Evolutionary conservation across 2,888 invertebrate genomes (phyloP).

Genomic region (Troides oblongomaculatus): DNA sequence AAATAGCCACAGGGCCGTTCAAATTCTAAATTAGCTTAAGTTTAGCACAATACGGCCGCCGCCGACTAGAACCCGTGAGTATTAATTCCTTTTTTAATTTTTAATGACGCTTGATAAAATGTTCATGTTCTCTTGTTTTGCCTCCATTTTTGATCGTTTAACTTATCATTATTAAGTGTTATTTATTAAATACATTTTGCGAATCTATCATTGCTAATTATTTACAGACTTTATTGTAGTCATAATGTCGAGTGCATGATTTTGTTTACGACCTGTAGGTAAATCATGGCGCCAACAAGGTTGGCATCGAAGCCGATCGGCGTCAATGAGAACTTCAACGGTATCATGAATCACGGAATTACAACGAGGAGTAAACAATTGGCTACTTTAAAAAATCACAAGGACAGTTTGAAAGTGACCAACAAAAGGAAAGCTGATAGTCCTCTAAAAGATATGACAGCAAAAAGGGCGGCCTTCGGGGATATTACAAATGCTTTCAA

Average conservation of each 20-base stretch:
- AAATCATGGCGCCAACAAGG: slow-evolving; percentile 83
- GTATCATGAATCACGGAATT: slow-evolving; percentile 74
- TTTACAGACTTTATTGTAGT: slow-evolving; percentile 15
- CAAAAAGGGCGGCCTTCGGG: slow-evolving; percentile 91
- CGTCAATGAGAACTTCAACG: slow-evolving; percentile 69
- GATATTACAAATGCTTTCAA: slow-evolving; percentile 89
- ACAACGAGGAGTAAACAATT: slow-evolving; percentile 82
- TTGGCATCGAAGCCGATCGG: slow-evolving; percentile 75
- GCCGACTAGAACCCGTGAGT: slow-evolving; percentile 63
- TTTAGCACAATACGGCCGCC: slow-evolving; percentile 57
- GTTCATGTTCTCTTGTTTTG: slow-evolving; percentile 69
- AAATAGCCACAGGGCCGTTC: slow-evolving; percentile 39
- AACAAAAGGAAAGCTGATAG: slow-evolving; percentile 91
- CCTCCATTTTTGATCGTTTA: slow-evolving; percentile 74
- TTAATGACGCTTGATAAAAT: slow-evolving; percentile 51
- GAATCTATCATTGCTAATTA: slow-evolving; percentile 36
- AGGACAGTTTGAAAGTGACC: slow-evolving; percentile 72
- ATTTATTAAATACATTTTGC: slow-evolving; percentile 42
- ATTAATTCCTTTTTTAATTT: slow-evolving; percentile 44
- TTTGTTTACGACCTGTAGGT: slow-evolving; percentile 50
- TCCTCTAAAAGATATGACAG: slow-evolving; percentile 85
- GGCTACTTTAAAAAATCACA: slow-evolving; percentile 70
- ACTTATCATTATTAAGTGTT: slow-evolving; percentile 53
- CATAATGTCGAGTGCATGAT: slow-evolving; percentile 49
- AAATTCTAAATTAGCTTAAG: slow-evolving; percentile 47